Base-by-base conservation (phyloP, 2,888 invertebrate genomes). In the Altica lythri region DNA sequence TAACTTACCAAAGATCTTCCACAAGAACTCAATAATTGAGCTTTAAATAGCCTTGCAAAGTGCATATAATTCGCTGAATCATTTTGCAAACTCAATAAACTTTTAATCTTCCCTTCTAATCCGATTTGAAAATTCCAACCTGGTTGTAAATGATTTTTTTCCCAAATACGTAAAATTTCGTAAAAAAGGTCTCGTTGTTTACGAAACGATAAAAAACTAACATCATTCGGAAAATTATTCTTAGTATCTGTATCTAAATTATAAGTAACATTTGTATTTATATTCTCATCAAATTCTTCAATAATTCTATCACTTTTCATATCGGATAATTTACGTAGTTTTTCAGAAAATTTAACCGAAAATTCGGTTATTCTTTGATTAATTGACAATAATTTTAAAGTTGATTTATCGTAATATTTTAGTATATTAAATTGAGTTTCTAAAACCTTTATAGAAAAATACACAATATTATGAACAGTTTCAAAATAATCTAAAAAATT, bases 111-210 rank as follows among this genome's bases (percentile, higher is more conserved):
- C 0, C 75, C 71, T 0, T 77, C 78, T 12, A 88, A 71, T 1
- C 72, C 71, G 8, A 72, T 68, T 1, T 70, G 67, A 71, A 85
- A 85, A 55, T 76, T 79, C 83, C 86, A 88, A 18, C 77, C 79
- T 1, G 80, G 75, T 42, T 74, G 72, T 5, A 80, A 70, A 71
- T 85, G 86, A 55, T 80, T 78, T 4, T 78, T 75, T 67, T 89
- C 85, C 90, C 90, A 90, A 29, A 80, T 78, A 53, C 87, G 83
- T 25, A 92, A 77, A 49, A 89, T 84, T 47, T 87, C 89, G 72
- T 93, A 95, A 72, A 95, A 95, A 63, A 86, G 78, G 74, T 95
- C 95, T 30, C 95, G 78, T 68, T 95, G 95, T 62, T 89, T 90
- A 63, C 72, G 64, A 66, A 94, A 95, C 14, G 84, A 81, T 29